These are phyloP conservation scores for Pasiphila rectangulata DNA, from an alignment of 2,888 invertebrate species.

Conservation along the genomic window DNA sequence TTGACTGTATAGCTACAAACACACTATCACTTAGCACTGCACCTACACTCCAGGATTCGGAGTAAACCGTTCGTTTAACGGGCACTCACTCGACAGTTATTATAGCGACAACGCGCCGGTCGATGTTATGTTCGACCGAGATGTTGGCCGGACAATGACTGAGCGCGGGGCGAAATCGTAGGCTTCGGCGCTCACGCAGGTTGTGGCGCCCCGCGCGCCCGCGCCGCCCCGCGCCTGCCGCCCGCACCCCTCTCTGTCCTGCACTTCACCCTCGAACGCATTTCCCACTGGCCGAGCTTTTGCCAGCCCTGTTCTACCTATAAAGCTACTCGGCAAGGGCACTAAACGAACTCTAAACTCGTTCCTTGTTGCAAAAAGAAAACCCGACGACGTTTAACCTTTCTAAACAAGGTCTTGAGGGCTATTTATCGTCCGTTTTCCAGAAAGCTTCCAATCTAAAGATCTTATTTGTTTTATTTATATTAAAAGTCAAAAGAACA, in stretches of 20 bases:
- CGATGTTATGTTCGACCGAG: constrained; percentile 65
- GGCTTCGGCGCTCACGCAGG: constrained; percentile 66
- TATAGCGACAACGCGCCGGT: constrained; percentile 68
- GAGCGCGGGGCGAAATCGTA: constrained; percentile 57
- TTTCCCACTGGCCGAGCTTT: constrained; percentile 65
- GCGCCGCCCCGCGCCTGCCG: constrained; percentile 33
- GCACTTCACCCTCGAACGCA: constrained; percentile 53
- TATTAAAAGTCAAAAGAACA: too few species aligned
- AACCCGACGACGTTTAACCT: constrained; percentile 1
- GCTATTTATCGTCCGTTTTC: too few species aligned
- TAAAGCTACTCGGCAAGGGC: constrained; percentile 57
- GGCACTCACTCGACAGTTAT: constrained; percentile 66
- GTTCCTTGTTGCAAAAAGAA: constrained; percentile 49
- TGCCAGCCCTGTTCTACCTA: constrained; percentile 59
- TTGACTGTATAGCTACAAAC: constrained; percentile 75
- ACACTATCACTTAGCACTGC: constrained; percentile 77
- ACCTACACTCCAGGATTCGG: constrained; percentile 67
- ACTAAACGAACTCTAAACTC: constrained; percentile 56
- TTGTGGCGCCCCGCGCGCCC: constrained; percentile 42
- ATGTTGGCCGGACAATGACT: constrained; percentile 76
- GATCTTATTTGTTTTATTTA: too few species aligned
- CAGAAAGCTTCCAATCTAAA: too few species aligned
- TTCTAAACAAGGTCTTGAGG: background rate
- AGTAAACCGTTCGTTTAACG: constrained; percentile 68
- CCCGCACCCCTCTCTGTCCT: constrained; percentile 39